Conservation (phyloP, 2,888 invertebrate species). For the Electrophaes corylata region DNA sequence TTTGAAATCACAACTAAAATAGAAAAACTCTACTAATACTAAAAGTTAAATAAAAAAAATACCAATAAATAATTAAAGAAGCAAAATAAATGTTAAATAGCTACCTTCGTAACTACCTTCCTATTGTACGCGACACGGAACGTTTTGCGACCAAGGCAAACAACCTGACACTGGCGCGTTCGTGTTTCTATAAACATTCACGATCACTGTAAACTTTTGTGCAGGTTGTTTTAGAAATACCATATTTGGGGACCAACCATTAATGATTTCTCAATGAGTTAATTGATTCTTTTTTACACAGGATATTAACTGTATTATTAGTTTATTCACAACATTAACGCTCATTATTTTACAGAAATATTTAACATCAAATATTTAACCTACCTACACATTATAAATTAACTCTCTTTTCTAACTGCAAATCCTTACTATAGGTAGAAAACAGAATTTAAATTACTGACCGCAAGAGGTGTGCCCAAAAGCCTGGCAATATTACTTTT, state of each 20-base stretch:
- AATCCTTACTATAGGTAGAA: no score
- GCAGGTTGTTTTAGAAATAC: constrained; percentile 47
- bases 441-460: no score
- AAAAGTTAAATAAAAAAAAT: constrained; percentile 1
- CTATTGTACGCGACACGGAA: constrained; percentile 46
- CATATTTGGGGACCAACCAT: constrained; percentile 28
- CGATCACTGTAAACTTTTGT: constrained; percentile 39
- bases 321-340: no score
- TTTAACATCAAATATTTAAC: no score
- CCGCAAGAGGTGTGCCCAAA: no score
- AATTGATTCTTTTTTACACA: neutral
- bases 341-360: no score
- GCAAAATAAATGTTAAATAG: neutral
- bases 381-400: no score
- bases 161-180: constrained; percentile 46
- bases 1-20: no score
- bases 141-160: constrained; percentile 52
- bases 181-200: constrained; percentile 37
- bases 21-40: no score
- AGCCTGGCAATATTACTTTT: no score
- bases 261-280: constrained; percentile 16
- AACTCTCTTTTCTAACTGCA: no score
- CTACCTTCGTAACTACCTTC: constrained; percentile 1
- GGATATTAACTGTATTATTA: neutral
- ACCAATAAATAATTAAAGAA: constrained; percentile 3